A percentile compares a stretch with the other conserved stretches of the same genome.
Conservation (phyloP, 2,888 invertebrate genomes). For the Nesidiocoris tenuis region DNA sequence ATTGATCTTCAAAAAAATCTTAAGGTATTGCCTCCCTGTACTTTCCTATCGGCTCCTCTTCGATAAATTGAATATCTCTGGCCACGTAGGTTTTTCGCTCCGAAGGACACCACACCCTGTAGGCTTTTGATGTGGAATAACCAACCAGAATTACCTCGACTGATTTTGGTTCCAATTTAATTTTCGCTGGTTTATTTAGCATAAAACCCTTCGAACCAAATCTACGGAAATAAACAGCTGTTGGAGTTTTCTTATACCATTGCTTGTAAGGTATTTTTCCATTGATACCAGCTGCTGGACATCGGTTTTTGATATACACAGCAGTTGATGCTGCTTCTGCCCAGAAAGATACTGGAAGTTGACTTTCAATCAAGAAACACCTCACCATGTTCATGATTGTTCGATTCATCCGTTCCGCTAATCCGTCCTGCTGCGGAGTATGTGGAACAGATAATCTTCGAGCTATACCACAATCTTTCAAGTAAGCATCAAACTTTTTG, state of each 20-base stretch:
- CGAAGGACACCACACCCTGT: background rate
- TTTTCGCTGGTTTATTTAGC: background rate
- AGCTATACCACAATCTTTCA: slow-evolving; percentile 1
- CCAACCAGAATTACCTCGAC: background rate
- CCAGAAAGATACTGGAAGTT: slow-evolving; percentile 9
- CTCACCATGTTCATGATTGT: slow-evolving; percentile 2
- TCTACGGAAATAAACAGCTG: background rate
- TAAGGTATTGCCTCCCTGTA: background rate
- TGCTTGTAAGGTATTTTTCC: background rate
- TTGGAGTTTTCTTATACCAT: background rate
- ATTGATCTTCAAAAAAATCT: background rate
- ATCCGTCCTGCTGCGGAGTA: slow-evolving; percentile 32
- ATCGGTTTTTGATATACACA: slow-evolving; percentile 15
- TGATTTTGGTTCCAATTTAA: background rate
- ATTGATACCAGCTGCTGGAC: background rate
- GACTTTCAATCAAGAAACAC: slow-evolving; percentile 8
- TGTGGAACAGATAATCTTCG: slow-evolving; percentile 14
- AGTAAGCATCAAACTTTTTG: background rate
- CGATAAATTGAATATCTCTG: background rate
- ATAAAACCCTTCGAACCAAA: slow-evolving; percentile 55
- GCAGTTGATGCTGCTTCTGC: slow-evolving; percentile 7
- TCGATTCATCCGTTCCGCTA: slow-evolving; percentile 30
- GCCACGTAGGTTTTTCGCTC: background rate
- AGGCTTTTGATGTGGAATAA: background rate
- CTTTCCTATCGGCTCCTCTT: background rate